Conservation (phyloP, 2,113 vertebrate species). For the Otis tarda region DNA sequence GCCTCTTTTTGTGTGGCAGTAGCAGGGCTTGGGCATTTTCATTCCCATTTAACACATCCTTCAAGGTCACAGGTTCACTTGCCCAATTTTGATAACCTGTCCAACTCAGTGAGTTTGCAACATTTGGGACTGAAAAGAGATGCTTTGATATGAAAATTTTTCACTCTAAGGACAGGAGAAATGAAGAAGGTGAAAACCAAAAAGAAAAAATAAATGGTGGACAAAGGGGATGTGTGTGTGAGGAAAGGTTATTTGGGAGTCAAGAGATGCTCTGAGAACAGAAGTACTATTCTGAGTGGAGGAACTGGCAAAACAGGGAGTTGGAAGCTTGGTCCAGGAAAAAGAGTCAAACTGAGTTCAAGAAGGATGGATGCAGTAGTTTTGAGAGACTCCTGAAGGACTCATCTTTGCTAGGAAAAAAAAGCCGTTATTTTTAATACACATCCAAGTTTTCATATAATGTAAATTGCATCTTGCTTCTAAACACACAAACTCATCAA, state of each 20-base stretch:
- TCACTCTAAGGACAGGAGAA: not conserved
- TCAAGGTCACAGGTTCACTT: not conserved
- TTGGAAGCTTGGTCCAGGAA: not conserved
- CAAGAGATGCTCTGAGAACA: not conserved
- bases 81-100: not conserved
- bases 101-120: not conserved
- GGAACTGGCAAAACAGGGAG: not conserved
- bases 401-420: not conserved
- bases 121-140: not conserved
- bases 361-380: not conserved
- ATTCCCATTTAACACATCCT: not conserved
- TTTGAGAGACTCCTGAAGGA: not conserved
- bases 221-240: accelerated
- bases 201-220: not conserved
- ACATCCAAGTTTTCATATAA: not conserved
- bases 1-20: not conserved
- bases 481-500: not conserved
- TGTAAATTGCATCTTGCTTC: not conserved
- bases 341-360: not conserved
- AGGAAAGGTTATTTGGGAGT: not conserved
- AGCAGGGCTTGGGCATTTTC: not conserved
- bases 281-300: not conserved
- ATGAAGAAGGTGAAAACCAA: not conserved
- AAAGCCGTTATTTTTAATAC: not conserved
- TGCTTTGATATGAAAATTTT: not conserved